Base-by-base conservation (phyloP, 2,888 invertebrate species). In the Hololepta plana region DNA sequence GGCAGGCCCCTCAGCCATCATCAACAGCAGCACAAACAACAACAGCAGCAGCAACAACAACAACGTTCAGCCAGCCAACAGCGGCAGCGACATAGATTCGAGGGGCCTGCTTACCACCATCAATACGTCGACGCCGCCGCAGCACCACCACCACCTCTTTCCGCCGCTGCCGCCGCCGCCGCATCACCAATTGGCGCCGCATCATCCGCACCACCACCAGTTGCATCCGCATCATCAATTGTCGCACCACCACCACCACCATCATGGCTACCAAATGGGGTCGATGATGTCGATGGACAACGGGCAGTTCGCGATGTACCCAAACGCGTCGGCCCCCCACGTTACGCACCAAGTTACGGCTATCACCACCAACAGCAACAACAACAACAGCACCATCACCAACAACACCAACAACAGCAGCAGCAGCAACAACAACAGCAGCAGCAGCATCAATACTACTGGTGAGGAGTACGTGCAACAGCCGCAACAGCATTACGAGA, bases 21-120 rank as follows among this genome's bases (percentile, higher is more conserved):
- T 31, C 30, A 69, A 69, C 68, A 69, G 66, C 67, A 70, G 67
- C 66, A 67, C 61, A 67, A 64, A 62, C 60, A 66, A 61, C 62
- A 61, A 57, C 61, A 45, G 60, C 60, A 49, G 49, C 25, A 16
- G 23, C 20, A 27, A 57, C 45, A 53, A 60, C 52, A 60, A 56
- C 62, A 40, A 59, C 59, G 41, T 55, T 55, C 42, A 60, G 60
- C 60, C 59, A 60, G 36, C 35, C 39, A 38, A 38, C 41, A 40
- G 40, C 35, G 49, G 56, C 59, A 40, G 61, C 60, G 60, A 60
- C 60, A 43, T 61, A 62, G 72, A 66, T 62, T 64, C 79, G 82
- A 79, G 82, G 80, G 82, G 80, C 81, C 81, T 81, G 81, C 80
- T 72, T n/a, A n/a, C n/a, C n/a, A n/a, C n/a, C n/a, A n/a, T n/a